These are phyloP conservation scores for Fistularia tabacaria DNA, from an alignment of 2,797 vertebrate species.

Conservation along the genomic window DNA sequence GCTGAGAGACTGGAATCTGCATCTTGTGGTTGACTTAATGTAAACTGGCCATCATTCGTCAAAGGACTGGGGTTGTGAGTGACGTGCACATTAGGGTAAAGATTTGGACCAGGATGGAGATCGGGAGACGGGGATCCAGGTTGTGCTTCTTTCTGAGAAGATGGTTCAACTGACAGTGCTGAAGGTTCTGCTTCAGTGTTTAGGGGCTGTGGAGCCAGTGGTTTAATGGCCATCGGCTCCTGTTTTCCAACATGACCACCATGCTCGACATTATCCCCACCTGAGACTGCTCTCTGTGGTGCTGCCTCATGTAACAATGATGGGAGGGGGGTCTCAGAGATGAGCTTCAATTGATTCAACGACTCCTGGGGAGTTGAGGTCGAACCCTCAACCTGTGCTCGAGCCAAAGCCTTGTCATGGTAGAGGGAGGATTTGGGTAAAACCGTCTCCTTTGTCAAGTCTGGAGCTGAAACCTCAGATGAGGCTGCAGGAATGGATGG, in stretches of 20 bases:
- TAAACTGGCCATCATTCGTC: conserved; percentile 20
- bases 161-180: conserved; percentile 15
- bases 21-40: conserved; percentile 27
- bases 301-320: conserved; percentile 12
- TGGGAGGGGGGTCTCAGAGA: conserved; percentile 13
- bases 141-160: conserved; percentile 11
- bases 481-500: conserved; percentile 54
- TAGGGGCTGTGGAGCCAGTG: conserved; percentile 7
- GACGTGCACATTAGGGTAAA: conserved; percentile 64
- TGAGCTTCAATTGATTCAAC: conserved; percentile 7
- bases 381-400: conserved; percentile 12
- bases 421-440: conserved; percentile 70
- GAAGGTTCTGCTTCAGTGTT: conserved; percentile 5
- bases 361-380: neutral
- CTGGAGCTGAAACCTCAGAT: conserved; percentile 34
- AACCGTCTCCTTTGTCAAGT: conserved; percentile 34
- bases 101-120: conserved; percentile 59
- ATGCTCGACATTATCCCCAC: conserved; percentile 15
- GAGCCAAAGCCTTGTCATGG: conserved; percentile 56
- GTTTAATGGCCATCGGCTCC: conserved; percentile 10
- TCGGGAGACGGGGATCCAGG: conserved; percentile 47
- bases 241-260: conserved; percentile 9
- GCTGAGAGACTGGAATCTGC: conserved; percentile 35
- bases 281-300: conserved; percentile 20
- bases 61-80: conserved; percentile 55